Evolutionary conservation across 2,797 vertebrate species (phyloP).

Genomic region (Adelosebastes latens): DNA sequence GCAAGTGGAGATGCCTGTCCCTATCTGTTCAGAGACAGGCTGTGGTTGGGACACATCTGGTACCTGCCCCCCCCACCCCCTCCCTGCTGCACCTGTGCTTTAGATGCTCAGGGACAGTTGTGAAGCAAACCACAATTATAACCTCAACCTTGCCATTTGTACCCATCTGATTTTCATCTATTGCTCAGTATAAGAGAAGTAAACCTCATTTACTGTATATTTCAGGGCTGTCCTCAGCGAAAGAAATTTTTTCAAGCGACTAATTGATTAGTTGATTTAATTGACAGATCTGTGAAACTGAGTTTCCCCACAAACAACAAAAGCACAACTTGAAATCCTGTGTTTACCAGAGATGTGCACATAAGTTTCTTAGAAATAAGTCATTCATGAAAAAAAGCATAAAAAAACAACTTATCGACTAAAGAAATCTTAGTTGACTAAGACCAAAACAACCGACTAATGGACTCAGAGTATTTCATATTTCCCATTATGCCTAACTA

Average conservation of each 20-base stretch:
- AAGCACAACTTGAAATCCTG: background rate
- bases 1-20: conserved; percentile 62
- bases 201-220: background rate
- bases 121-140: conserved; percentile 49
- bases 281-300: too few species aligned
- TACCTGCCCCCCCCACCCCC: conserved; percentile 48
- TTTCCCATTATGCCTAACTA: background rate
- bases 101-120: conserved; percentile 54
- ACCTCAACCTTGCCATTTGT: conserved; percentile 42
- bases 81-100: conserved; percentile 68
- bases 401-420: background rate
- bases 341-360: too few species aligned
- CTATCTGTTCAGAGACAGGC: conserved; percentile 50
- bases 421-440: background rate
- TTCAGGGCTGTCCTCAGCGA: background rate
- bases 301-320: background rate
- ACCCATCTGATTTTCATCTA: conserved; percentile 30
- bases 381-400: background rate
- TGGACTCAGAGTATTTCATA: background rate
- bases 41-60: conserved; percentile 73
- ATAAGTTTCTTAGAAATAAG: background rate
- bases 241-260: background rate
- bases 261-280: background rate
- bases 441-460: background rate
- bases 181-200: conserved; percentile 4